phyloP scores from a whole-genome alignment of 2,888 invertebrate species.

The Druceiella hillmani region DNA sequence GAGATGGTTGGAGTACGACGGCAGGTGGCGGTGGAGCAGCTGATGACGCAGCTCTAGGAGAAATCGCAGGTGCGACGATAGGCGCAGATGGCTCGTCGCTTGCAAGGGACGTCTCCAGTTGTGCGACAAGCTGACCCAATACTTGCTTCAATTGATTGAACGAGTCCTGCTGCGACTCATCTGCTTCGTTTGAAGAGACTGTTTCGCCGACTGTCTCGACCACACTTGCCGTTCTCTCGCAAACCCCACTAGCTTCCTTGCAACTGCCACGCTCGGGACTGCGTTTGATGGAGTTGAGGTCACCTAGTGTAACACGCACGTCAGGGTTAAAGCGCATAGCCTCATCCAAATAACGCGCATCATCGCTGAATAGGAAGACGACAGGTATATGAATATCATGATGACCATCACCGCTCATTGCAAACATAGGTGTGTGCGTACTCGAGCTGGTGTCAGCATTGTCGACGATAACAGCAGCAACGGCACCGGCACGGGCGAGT shows the following conservation, averaged over 20 bases:
- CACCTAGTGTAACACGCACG: slow-evolving; percentile 50
- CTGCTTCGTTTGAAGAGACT: too few relatives aligned
- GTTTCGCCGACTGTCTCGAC: too few relatives aligned
- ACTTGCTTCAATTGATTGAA: slow-evolving; percentile 45
- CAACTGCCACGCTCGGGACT: too few relatives aligned
- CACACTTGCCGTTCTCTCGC: too few relatives aligned
- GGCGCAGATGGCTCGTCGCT: not conserved
- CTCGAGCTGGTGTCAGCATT: slow-evolving; percentile 73
- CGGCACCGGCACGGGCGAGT: slow-evolving; percentile 76
- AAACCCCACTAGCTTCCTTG: too few relatives aligned
- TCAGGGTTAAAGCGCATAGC: slow-evolving; percentile 52
- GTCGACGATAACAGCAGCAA: slow-evolving; percentile 81
- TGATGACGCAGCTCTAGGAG: too few relatives aligned
- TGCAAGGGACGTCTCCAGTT: slow-evolving; percentile 23
- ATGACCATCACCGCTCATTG: slow-evolving; percentile 92
- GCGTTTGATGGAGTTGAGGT: slow-evolving; percentile 39
- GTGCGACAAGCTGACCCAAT: slow-evolving; percentile 37
- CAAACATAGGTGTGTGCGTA: slow-evolving; percentile 78
- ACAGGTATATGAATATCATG: slow-evolving; percentile 84
- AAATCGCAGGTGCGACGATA: too few relatives aligned
- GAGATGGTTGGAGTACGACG: too few relatives aligned
- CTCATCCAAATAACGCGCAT: slow-evolving; percentile 63
- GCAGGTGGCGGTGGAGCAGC: too few relatives aligned
- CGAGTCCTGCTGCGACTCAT: too few relatives aligned
- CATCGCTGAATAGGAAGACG: slow-evolving; percentile 81